Conservation (phyloP, 2,888 invertebrate species). For the Matsumyia berberina region DNA sequence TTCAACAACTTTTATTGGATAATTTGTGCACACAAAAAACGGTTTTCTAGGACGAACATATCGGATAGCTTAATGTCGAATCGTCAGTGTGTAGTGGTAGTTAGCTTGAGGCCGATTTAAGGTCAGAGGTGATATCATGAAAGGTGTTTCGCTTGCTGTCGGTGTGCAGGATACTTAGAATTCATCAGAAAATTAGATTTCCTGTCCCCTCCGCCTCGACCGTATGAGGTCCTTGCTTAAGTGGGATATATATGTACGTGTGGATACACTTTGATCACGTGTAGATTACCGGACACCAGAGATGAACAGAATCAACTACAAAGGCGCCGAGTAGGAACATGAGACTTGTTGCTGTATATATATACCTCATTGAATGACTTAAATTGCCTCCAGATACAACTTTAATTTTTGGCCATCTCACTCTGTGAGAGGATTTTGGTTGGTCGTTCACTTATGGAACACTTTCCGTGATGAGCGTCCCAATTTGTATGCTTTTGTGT, state of each 20-base stretch:
- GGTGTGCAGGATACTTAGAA: constrained; percentile 16
- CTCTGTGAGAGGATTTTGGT: background rate
- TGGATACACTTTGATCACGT: constrained; percentile 27
- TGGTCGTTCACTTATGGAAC: background rate
- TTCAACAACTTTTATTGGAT: constrained; percentile 70
- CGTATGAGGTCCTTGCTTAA: background rate
- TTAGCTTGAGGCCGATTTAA: background rate
- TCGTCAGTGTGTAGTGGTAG: background rate
- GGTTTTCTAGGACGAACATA: too few species aligned
- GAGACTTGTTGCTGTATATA: constrained; percentile 59
- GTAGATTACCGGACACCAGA: constrained; percentile 5
- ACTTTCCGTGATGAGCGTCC: background rate
- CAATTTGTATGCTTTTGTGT: background rate
- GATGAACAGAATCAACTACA: background rate
- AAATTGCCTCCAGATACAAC: background rate
- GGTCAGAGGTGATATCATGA: constrained; percentile 29
- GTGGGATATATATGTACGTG: constrained; percentile 1
- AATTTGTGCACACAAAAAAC: constrained; percentile 55
- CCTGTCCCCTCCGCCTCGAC: background rate
- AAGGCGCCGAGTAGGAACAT: constrained; percentile 12
- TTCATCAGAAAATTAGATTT: constrained; percentile 63
- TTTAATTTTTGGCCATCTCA: background rate
- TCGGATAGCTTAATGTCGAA: too few species aligned
- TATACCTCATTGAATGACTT: constrained; percentile 1
- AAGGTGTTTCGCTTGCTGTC: constrained; percentile 29